Conservation (phyloP, 2,888 invertebrate genomes). For the Monoplex corrugatus region DNA sequence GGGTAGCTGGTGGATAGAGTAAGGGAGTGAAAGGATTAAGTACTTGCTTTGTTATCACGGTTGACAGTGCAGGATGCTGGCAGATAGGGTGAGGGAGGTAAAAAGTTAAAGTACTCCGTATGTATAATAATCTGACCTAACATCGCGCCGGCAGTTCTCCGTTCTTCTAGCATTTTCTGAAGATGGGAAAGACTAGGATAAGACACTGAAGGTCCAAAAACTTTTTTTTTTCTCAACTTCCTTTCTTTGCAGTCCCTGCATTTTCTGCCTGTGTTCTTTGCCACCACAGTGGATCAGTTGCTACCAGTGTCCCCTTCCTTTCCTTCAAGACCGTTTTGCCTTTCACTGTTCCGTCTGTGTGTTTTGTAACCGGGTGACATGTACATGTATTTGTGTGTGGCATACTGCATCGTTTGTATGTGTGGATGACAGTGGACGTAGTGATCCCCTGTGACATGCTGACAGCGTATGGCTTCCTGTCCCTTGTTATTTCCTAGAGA, state of each 20-base stretch:
- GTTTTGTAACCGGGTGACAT: neutral
- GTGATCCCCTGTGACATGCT: neutral
- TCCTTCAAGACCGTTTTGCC: constrained; percentile 4
- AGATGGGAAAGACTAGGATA: neutral
- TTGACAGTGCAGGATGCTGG: no score
- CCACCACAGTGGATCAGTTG: constrained; percentile 34
- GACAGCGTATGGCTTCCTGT: no score
- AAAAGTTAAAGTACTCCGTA: no score
- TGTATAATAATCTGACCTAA: no score
- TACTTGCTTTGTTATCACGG: no score
- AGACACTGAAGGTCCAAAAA: constrained; percentile 10
- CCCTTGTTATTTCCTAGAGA: no score
- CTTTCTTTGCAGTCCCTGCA: constrained; percentile 37
- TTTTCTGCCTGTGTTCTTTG: constrained; percentile 42
- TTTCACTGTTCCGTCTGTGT: neutral
- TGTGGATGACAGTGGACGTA: neutral
- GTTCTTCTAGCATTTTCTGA: no score
- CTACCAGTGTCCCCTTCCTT: constrained; percentile 15
- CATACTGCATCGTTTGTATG: neutral
- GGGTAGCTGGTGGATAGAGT: no score
- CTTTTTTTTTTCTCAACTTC: constrained; percentile 4
- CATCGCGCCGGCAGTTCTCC: no score
- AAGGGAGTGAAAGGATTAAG: no score
- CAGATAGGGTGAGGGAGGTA: no score
- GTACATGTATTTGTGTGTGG: constrained; percentile 5